Base-by-base conservation (phyloP, 2,797 vertebrate genomes). In the Onychomys arenicola region DNA sequence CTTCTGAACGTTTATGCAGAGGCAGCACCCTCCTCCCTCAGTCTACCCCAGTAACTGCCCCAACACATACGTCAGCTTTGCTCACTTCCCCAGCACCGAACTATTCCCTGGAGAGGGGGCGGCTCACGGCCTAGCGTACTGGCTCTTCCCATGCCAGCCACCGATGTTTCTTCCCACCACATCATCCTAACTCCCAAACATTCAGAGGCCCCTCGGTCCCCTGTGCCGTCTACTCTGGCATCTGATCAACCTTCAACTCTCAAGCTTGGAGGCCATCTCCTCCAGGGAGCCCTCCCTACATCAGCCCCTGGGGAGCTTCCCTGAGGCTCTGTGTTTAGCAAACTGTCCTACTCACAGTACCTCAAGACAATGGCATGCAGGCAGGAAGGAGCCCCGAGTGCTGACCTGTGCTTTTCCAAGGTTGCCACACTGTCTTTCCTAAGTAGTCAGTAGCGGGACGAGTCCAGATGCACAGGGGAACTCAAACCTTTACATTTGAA, bases 101-200 rank as follows among this genome's bases (percentile, higher is more conserved):
- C 52, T 75, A 17, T 27, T n/a, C 23, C 49, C 85, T 23, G 16
- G 46, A 27, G 12, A 27, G 59, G 78, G 40, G 25, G 21, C 19
- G 3, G 19, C 37, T 69, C 49, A 1, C 0, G 1, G 11, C 27
- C 59, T 67, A 4, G 17, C 65, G 81, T 25, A 3, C 37, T 27
- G 32, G 32, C 2, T 25, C 37, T 81, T 76, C n/a, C 59, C 52
- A 57, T 2, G 16, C 8, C 90, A 5, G 17, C 59, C 52, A 27
- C 8, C 16, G 57, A 65, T 1, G 1, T 1, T 1, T n/a, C n/a
- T 37, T 14, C 2, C 25, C 3, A 52, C 49, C 0, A 34, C 27
- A 34, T 4, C 67, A 40, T 19, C 25, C 12, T 12, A 65, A 34
- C 55, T 46, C 32, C 3, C 5, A 27, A 16, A 29, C 25, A 6